Percentiles rank a stretch among this genome's conserved stretches.
These are phyloP conservation scores for Diglossa cyanea DNA, from an alignment of 2,797 vertebrate genomes.

Conservation along the genomic window DNA sequence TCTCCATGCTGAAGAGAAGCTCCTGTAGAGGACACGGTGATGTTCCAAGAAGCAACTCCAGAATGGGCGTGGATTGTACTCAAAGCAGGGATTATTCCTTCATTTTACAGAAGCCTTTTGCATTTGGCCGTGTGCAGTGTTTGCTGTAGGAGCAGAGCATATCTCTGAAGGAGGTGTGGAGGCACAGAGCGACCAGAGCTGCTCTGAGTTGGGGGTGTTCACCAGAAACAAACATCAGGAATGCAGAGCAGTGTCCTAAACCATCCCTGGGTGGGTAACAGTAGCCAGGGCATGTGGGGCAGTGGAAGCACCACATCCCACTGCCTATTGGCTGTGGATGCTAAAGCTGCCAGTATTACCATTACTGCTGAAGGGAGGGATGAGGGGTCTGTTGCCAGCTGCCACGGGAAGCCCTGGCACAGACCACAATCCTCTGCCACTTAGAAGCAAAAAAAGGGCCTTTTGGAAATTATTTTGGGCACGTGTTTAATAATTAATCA, in stretches of 20 bases:
- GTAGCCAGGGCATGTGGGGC: fast-evolving
- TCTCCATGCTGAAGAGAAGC: neutral
- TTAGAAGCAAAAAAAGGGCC: neutral
- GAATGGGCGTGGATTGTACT: neutral
- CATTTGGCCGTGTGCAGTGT: neutral
- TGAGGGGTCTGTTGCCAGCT: neutral
- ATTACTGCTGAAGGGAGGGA: neutral
- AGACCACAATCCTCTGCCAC: neutral
- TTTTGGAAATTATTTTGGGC: slow-evolving; percentile 16
- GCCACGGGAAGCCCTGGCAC: neutral
- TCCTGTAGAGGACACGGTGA: fast-evolving
- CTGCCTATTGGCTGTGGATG: neutral
- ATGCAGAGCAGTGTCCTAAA: neutral
- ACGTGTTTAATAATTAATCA: slow-evolving; percentile 47
- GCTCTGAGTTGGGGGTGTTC: neutral
- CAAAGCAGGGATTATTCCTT: neutral
- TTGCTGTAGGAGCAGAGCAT: neutral
- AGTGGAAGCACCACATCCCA: neutral
- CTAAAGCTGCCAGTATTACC: neutral
- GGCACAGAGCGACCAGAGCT: neutral
- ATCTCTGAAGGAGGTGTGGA: neutral
- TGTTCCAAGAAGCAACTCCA: neutral
- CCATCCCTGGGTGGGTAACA: neutral
- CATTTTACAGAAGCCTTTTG: neutral
- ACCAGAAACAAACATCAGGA: neutral